phyloP scores from a whole-genome alignment of 2,797 vertebrate species.

The Enteromius mattozi region DNA sequence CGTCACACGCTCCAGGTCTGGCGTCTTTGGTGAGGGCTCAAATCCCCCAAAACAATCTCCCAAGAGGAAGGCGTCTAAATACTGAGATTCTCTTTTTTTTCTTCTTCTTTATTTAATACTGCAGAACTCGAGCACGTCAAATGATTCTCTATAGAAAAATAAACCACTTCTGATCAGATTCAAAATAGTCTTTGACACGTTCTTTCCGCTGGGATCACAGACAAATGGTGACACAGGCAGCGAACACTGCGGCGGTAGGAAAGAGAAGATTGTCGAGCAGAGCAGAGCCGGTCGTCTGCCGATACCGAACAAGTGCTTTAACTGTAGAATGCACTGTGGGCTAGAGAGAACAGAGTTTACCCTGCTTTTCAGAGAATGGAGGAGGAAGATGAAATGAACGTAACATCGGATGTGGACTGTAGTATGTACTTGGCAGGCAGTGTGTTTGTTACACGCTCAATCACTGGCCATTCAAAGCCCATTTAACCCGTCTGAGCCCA shows the following conservation, averaged over 20 bases:
- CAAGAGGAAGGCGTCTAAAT: not conserved
- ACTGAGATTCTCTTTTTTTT: not conserved
- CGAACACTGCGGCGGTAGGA: not conserved
- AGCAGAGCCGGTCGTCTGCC: constrained; percentile 36
- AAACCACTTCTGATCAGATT: constrained; percentile 45
- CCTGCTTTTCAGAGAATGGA: constrained; percentile 5
- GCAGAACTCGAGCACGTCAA: constrained; percentile 11
- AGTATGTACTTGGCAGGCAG: constrained; percentile 36
- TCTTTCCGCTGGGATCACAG: constrained; percentile 1
- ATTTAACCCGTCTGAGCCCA: not conserved
- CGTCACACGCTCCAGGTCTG: not conserved
- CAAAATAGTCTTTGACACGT: constrained; percentile 25
- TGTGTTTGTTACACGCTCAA: constrained; percentile 30
- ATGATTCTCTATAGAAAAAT: constrained; percentile 57
- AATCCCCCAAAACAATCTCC: not conserved
- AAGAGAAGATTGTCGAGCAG: constrained; percentile 58
- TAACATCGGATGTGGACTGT: not conserved
- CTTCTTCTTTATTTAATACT: not conserved
- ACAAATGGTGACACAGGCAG: not conserved
- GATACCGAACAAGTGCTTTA: constrained; percentile 11
- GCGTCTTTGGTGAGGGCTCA: constrained; percentile 5
- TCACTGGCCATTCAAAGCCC: constrained; percentile 29
- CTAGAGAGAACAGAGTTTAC: not conserved
- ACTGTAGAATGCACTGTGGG: constrained; percentile 2
- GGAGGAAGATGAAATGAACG: not conserved